phyloP scores from a whole-genome alignment of 2,888 invertebrate species.

The Athalia circularis region DNA sequence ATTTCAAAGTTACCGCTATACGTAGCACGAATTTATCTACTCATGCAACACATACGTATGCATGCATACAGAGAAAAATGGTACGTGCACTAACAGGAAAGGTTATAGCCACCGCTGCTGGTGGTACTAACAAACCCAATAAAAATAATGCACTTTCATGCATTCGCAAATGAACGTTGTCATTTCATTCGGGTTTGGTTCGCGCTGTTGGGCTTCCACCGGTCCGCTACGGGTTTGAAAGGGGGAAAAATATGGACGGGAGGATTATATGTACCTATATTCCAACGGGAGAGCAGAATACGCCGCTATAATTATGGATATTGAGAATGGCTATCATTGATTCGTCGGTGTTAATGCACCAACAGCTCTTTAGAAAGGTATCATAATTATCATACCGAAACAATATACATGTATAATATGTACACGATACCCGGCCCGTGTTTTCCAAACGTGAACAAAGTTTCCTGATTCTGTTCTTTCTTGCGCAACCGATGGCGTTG shows the following conservation, averaged over 20 bases:
- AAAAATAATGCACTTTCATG: constrained; percentile 68
- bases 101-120: neutral
- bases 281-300: neutral
- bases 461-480: no score
- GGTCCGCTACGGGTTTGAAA: neutral
- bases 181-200: constrained; percentile 61
- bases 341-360: constrained; percentile 63
- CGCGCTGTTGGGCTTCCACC: neutral
- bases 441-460: no score
- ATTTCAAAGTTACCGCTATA: no score
- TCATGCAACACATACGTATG: no score
- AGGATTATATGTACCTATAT: neutral
- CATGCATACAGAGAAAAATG: no score
- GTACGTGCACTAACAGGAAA: no score
- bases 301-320: constrained; percentile 68
- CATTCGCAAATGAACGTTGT: constrained; percentile 70
- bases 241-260: neutral
- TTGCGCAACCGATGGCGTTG: no score
- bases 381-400: no score
- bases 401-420: no score
- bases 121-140: constrained; percentile 63
- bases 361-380: constrained; percentile 32
- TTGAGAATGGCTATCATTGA: constrained; percentile 69
- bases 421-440: no score
- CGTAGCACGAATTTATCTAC: no score